Conservation (phyloP, 2,113 vertebrate species). For the Sebastes schlegelii region DNA sequence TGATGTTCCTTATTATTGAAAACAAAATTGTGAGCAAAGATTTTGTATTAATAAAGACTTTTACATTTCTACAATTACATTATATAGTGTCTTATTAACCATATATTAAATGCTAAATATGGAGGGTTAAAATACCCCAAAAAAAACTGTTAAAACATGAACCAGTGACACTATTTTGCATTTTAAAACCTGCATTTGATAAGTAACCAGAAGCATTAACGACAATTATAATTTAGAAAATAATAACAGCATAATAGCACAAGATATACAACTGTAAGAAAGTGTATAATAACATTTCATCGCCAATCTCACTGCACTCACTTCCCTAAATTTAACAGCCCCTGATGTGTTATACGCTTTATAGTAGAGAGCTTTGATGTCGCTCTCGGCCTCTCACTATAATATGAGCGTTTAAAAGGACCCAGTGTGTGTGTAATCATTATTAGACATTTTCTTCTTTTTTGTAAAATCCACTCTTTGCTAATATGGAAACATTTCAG, state of each 20-base stretch:
- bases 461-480: not conserved
- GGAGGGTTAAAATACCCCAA: not conserved
- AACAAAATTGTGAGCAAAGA: no score
- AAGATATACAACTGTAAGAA: not conserved
- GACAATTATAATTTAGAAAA: not conserved
- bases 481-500: conserved; percentile 70
- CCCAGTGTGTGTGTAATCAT: conserved; percentile 40
- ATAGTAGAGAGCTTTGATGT: conserved; percentile 49
- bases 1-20: no score
- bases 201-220: not conserved
- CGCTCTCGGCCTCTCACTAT: conserved; percentile 11
- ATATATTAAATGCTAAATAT: not conserved
- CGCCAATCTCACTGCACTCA: not conserved
- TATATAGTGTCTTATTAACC: not conserved
- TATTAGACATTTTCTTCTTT: conserved; percentile 46
- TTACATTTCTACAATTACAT: not conserved
- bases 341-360: conserved; percentile 37
- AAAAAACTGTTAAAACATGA: not conserved
- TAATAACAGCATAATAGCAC: not conserved
- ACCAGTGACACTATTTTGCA: no score
- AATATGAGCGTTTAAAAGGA: conserved; percentile 51
- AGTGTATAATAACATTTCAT: conserved; percentile 1
- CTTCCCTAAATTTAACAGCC: conserved; percentile 28
- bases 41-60: no score
- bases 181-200: not conserved